Evolutionary conservation across 2,113 vertebrate genomes (phyloP).

Genomic region (Chloebia gouldiae): DNA sequence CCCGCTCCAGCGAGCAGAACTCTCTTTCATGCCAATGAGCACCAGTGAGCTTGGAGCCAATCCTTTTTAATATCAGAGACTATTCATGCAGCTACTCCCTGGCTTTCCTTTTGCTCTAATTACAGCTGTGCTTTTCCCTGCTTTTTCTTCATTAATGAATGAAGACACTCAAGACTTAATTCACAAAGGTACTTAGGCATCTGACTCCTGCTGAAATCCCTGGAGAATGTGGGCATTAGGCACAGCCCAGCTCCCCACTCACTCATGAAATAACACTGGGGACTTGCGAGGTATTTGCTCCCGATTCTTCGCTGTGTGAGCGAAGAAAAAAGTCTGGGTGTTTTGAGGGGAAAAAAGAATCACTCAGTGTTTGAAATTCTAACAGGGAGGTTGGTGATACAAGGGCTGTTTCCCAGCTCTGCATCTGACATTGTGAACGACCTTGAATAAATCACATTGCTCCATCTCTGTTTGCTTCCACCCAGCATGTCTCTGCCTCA

Average conservation of each 20-base stretch:
- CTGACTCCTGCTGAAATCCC: not conserved
- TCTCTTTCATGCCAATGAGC: not conserved
- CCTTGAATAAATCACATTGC: not conserved
- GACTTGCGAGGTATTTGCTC: not conserved
- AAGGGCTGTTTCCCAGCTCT: not conserved
- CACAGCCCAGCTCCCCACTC: not conserved
- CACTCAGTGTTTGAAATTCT: not conserved
- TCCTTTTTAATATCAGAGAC: not conserved
- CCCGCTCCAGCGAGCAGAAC: not conserved
- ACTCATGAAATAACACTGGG: not conserved
- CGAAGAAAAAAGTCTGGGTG: not conserved
- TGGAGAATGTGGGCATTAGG: not conserved
- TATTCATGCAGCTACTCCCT: conserved; percentile 16
- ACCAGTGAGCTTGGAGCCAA: conserved; percentile 6
- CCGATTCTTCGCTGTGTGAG: not conserved
- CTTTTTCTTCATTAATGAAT: not conserved
- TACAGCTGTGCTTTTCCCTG: not conserved
- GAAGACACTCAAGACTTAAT: not conserved
- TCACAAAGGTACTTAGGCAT: conserved; percentile 38
- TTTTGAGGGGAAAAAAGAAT: not conserved
- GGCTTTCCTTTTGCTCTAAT: conserved; percentile 46
- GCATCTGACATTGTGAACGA: not conserved
- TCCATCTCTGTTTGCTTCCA: not conserved
- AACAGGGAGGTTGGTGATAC: not conserved
- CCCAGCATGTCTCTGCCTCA: not conserved